Base-by-base conservation (phyloP, 92 coral and sea anemone genomes). In the Heteractis magnifica region DNA sequence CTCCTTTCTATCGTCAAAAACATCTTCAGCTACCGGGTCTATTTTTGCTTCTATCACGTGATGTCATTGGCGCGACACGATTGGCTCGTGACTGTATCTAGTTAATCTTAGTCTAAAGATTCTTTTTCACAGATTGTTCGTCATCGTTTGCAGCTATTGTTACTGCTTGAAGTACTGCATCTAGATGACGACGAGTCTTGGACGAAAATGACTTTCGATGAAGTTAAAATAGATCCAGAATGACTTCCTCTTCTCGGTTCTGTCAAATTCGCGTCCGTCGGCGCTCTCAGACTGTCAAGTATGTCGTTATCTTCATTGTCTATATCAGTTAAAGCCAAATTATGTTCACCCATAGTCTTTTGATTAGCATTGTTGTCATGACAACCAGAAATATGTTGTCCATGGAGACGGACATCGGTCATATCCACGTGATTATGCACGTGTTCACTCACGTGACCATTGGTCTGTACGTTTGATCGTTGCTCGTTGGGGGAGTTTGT, bases 151-250 rank as follows among this genome's bases (percentile, higher is more conserved):
- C 20, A 21, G 23, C 74, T 81, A 6, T 70, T 82, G 56, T 76
- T 19, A 5, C 82, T 82, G 20, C 79, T 82, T 8, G 80, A 72
- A 10, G 86, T 70, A 59, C 86, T 74, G 56, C 86, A 44, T 74
- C 86, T 73, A 4, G 86, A 72, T 0, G 72, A 72, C 6, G 79
- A 72, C 3, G 79, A 60, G 15, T 72, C 86, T 49, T 72, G 71
- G 58, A 82, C 86, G 56, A n/a, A 81, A 51, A 81, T 81, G 6
- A 81, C 77, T 74, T 60, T 82, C 20, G 79, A 60, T 56, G 86
- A 51, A 56, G 86, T 82, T 56, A 82, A 75, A 55, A 82, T 41
- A 10, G 86, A 74, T 44, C 62, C 86, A 1, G 86, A 82, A 50
- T 74, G 79, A 11, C 86, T 82, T 13, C 5, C 51, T 60, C 65